A percentile compares a stretch with the other conserved stretches of the same genome.
phyloP scores from a whole-genome alignment of 2,888 invertebrate species.

The Hemistola chrysoprasaria region DNA sequence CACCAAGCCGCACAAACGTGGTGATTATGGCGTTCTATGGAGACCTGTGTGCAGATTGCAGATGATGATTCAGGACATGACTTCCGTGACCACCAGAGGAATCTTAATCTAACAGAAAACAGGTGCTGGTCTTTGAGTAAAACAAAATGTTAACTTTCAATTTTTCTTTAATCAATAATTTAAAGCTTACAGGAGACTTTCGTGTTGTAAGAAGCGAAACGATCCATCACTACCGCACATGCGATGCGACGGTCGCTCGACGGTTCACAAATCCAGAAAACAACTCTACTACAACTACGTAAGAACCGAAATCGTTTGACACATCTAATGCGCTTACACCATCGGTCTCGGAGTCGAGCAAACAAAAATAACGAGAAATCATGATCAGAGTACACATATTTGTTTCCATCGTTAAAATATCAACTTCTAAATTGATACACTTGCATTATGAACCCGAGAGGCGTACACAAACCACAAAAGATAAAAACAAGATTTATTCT shows the following conservation, averaged over 20 bases:
- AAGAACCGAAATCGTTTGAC: conserved; percentile 39
- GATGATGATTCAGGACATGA: too few species aligned
- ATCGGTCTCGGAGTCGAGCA: conserved; percentile 34
- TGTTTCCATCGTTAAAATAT: conserved; percentile 36
- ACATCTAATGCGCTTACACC: conserved; percentile 47
- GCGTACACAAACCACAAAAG: neutral
- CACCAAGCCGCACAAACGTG: too few species aligned
- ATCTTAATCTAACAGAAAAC: too few species aligned
- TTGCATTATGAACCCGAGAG: conserved; percentile 1
- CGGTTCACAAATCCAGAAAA: conserved; percentile 41
- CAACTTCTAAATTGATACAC: conserved; percentile 32
- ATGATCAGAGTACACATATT: conserved; percentile 50
- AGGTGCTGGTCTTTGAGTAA: too few species aligned
- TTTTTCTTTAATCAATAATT: conserved; percentile 80
- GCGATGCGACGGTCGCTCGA: conserved; percentile 16
- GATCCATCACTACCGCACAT: conserved; percentile 38
- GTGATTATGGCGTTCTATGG: too few species aligned
- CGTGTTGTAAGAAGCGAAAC: conserved; percentile 48
- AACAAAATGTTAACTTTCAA: conserved; percentile 64
- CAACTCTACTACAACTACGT: conserved; percentile 44
- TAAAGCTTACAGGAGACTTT: conserved; percentile 78
- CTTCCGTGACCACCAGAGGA: too few species aligned
- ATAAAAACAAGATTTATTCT: too few species aligned
- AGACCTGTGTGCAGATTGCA: too few species aligned
- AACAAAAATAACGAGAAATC: conserved; percentile 37